Percentiles rank a stretch among this genome's conserved stretches.
Conservation (phyloP, 2,888 invertebrate species). For the Argyresthia goedartella region DNA sequence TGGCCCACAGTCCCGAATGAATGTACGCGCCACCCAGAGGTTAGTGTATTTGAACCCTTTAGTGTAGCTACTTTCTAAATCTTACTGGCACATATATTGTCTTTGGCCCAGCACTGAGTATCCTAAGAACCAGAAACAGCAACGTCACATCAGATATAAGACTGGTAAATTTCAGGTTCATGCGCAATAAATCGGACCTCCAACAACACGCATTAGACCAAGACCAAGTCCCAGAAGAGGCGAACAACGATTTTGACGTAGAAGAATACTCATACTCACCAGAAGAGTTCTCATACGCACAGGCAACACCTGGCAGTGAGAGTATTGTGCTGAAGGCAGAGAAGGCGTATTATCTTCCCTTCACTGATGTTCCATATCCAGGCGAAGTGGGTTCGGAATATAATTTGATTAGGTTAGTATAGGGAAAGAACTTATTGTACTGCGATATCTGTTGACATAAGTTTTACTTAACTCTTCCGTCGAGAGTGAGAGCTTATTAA, state of each 20-base stretch:
- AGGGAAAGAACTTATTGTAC: neutral
- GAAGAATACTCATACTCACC: constrained; percentile 30
- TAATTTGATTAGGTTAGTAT: constrained; percentile 43
- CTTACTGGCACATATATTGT: no score
- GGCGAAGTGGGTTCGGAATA: constrained; percentile 46
- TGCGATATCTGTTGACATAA: no score
- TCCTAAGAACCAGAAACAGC: no score
- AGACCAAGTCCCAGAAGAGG: constrained; percentile 10
- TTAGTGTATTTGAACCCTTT: no score
- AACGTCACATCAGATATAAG: no score
- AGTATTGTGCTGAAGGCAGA: constrained; percentile 25
- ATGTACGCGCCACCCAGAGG: no score
- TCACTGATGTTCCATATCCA: constrained; percentile 51
- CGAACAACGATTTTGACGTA: constrained; percentile 43
- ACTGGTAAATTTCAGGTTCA: constrained; percentile 24
- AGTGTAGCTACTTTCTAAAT: no score
- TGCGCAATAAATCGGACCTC: constrained; percentile 17
- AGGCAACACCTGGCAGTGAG: constrained; percentile 14
- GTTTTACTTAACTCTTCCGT: no score
- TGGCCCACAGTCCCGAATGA: no score
- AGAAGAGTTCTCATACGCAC: constrained; percentile 31
- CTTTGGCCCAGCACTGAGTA: no score
- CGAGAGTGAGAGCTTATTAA: no score
- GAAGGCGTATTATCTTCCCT: constrained; percentile 36
- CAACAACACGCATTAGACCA: no score